phyloP scores from a whole-genome alignment of 2,797 vertebrate species.

The Myripristis murdjan region DNA sequence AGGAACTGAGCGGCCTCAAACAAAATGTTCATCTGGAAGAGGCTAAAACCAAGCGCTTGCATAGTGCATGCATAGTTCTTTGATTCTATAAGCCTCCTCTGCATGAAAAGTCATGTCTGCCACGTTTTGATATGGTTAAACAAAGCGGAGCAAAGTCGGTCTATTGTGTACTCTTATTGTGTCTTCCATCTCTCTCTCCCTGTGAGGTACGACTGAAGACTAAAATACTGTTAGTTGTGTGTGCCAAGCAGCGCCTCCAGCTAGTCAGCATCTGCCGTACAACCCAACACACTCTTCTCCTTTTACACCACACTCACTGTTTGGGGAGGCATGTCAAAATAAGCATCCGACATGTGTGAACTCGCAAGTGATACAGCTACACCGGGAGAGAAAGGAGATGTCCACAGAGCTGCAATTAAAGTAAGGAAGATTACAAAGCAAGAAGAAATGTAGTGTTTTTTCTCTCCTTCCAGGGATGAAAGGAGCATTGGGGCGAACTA shows the following conservation, averaged over 20 bases:
- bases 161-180: background rate
- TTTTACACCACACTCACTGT: slow-evolving; percentile 52
- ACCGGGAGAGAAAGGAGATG: slow-evolving; percentile 36
- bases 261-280: slow-evolving; percentile 46
- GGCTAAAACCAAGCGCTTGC: slow-evolving; percentile 7
- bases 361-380: slow-evolving; percentile 43
- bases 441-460: slow-evolving; percentile 22
- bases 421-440: slow-evolving; percentile 14
- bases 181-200: slow-evolving; percentile 8
- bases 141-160: background rate
- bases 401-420: slow-evolving; percentile 46
- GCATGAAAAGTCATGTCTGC: background rate
- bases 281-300: slow-evolving; percentile 37
- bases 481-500: slow-evolving; percentile 8
- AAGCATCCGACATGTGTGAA: slow-evolving; percentile 62
- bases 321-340: slow-evolving; percentile 63
- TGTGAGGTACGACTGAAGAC: slow-evolving; percentile 19
- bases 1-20: background rate
- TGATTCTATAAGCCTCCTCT: background rate
- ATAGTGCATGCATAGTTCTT: slow-evolving; percentile 1
- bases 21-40: background rate
- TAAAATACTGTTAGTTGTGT: slow-evolving; percentile 17
- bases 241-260: slow-evolving; percentile 49
- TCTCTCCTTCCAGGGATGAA: slow-evolving; percentile 29
- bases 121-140: slow-evolving; percentile 25